Base-by-base conservation (phyloP, 1,140 invertebrate species). In the Luehdorfia chinensis region DNA sequence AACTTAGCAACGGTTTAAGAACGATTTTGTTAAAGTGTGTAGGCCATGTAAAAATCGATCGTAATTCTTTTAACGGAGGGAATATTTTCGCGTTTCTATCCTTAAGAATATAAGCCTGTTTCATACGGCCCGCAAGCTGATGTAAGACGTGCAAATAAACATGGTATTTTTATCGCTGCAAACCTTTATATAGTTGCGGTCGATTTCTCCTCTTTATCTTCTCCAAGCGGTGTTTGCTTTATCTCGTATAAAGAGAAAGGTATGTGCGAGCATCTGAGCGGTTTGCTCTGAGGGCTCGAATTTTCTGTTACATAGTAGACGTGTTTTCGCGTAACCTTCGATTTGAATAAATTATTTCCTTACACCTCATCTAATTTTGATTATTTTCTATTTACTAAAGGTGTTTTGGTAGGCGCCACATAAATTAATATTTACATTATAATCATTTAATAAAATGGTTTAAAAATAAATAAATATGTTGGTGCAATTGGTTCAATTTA, bases 121-220 rank as follows among this genome's bases (percentile, higher is more conserved):
- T 71, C 59, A 50, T 59, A 53, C 61, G 50, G 46, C 41, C 53
- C 54, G 23, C 50, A 45, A 66, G 59, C 66, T 79, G 75, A 83
- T 84, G 76, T 86, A 83, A 76, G 83, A 86, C 79, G 79, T 83
- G 83, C 73, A 81, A 84, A 86, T 86, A 86, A 86, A 86, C 79
- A 84, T 75, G 65, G 76, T 86, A 86, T 86, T 84, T 86, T 86
- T 86, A 86, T 84, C 71, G 72, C 62, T 64, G 55, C 79, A 83
- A 84, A 86, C 83, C 83, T 86, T 84, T 84, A 86, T 86, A 83
- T 84, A 84, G 79, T 80, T 77, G 77, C 69, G 76, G 78, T 80
- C 76, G 79, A 84, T 86, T 80, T 86, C 73, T 75, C 71, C 75
- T 83, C 73, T 83, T 84, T 86, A 86, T 83, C 77, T 81, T 60